Percentiles rank a stretch among this genome's conserved stretches.
Evolutionary conservation across 2,113 vertebrate species (phyloP).

Genomic region (Grammomys dolichurus): DNA sequence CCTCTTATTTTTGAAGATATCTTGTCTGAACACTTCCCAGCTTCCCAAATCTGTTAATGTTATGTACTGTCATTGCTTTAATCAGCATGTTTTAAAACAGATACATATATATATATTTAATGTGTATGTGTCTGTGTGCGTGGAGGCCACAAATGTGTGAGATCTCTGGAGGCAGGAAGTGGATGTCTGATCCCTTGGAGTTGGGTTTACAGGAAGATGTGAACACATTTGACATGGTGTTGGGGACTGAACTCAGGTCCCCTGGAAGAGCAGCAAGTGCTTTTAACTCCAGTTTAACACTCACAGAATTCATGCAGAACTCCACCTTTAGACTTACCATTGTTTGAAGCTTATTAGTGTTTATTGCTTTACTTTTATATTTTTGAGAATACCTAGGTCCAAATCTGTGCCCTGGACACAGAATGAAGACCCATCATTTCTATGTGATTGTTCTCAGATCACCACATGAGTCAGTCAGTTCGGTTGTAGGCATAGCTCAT

Average conservation of each 20-base stretch:
- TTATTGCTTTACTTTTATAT: constrained; percentile 31
- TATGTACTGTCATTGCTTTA: constrained; percentile 29
- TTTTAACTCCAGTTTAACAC: not conserved
- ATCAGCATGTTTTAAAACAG: not conserved
- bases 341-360: not conserved
- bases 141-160: not conserved
- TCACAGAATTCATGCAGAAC: not conserved
- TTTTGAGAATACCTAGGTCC: not conserved
- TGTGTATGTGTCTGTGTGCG: not conserved
- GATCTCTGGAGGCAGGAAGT: not conserved
- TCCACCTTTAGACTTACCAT: not conserved
- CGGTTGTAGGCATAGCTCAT: not conserved
- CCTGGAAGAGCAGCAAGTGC: not conserved
- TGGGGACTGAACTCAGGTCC: not conserved
- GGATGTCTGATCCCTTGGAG: too few species aligned
- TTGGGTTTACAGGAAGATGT: not conserved
- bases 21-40: not conserved
- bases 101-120: not conserved
- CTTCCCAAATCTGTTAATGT: not conserved
- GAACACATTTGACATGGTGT: not conserved
- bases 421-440: not conserved
- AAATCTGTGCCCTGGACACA: not conserved
- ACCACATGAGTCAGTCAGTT: not conserved
- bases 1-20: constrained; percentile 12
- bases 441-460: not conserved